These are phyloP conservation scores for Megaleporinus macrocephalus DNA, from an alignment of 2,113 vertebrate genomes.

Conservation along the genomic window DNA sequence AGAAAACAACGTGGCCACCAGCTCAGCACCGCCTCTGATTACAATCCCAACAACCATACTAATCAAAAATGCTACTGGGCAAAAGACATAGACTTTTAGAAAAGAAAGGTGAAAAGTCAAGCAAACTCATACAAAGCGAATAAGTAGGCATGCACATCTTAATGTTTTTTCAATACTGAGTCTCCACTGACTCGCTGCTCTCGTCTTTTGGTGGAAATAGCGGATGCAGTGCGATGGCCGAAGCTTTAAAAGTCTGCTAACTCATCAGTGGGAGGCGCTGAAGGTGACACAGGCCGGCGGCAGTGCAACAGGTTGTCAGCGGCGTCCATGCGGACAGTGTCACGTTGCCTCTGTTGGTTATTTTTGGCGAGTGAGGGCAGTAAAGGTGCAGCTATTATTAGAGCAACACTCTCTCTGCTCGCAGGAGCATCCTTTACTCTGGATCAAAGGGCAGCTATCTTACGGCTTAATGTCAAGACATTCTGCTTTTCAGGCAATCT, in stretches of 20 bases:
- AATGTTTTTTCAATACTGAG: neutral
- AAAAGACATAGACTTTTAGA: neutral
- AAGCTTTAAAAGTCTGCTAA: neutral
- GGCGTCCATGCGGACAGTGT: conserved; percentile 20
- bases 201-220: neutral
- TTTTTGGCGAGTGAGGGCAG: conserved; percentile 2
- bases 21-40: neutral
- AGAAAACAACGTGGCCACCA: neutral
- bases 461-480: neutral
- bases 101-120: neutral
- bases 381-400: conserved; percentile 35
- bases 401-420: neutral
- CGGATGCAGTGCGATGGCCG: neutral
- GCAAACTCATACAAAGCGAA: neutral
- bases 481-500: neutral
- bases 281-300: conserved; percentile 47
- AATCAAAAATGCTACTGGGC: neutral
- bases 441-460: neutral
- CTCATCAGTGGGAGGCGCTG: conserved; percentile 5
- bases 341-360: conserved; percentile 39
- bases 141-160: neutral
- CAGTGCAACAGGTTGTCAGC: neutral
- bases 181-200: neutral
- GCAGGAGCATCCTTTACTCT: neutral
- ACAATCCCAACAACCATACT: neutral